Conservation (phyloP, 2,888 invertebrate genomes). For the Xanthia icteritia region DNA sequence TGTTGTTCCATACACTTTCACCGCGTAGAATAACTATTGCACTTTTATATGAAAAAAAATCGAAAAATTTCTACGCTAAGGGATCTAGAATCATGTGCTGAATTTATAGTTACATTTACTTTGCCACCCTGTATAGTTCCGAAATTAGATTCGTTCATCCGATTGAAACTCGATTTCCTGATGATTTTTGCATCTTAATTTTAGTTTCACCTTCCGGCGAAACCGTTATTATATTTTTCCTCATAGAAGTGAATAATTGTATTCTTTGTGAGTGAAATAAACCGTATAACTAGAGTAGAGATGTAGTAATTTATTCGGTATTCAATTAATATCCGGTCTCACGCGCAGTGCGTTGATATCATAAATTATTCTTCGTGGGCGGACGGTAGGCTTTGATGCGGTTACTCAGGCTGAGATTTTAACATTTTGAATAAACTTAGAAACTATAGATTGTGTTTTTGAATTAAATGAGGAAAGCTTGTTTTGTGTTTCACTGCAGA, state of each 20-base stretch:
- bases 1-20: too few species aligned
- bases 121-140: background rate
- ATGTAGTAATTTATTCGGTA: conserved; percentile 78
- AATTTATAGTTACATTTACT: too few species aligned
- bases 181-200: background rate
- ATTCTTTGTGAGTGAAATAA: background rate
- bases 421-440: conserved; percentile 9
- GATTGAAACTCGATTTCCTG: conserved; percentile 12
- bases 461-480: background rate
- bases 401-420: conserved; percentile 66
- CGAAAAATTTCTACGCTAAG: too few species aligned
- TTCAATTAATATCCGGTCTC: conserved; percentile 85
- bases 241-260: background rate
- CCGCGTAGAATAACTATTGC: too few species aligned
- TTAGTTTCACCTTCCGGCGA: background rate
- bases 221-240: background rate
- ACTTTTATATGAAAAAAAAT: too few species aligned
- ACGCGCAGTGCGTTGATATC: conserved; percentile 75
- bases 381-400: conserved; percentile 78
- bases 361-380: conserved; percentile 79
- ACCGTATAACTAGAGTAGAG: conserved; percentile 9
- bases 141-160: background rate
- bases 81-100: too few species aligned
- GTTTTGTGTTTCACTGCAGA: background rate
- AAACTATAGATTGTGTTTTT: conserved; percentile 1